These are phyloP conservation scores for Pitta sordida DNA, from an alignment of 2,113 vertebrate species.

Conservation along the genomic window DNA sequence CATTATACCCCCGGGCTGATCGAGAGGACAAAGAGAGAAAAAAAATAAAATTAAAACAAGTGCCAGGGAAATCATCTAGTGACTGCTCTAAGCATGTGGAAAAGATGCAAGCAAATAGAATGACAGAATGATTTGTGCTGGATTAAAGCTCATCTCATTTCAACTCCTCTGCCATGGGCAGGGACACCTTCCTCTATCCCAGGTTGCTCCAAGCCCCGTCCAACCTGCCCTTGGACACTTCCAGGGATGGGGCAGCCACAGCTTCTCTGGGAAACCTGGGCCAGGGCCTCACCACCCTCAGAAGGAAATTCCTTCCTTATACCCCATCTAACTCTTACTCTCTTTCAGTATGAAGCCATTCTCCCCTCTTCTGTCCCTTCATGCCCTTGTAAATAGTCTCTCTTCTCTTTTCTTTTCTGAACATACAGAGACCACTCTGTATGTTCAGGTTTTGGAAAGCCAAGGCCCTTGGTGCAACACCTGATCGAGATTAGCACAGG, in stretches of 20 bases:
- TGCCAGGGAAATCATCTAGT: neutral
- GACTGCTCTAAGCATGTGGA: neutral
- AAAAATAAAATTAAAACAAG: neutral
- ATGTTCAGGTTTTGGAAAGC: neutral
- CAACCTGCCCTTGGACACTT: fast-evolving
- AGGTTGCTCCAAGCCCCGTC: fast-evolving
- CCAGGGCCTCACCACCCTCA: neutral
- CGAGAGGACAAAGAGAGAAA: neutral
- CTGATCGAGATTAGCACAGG: neutral
- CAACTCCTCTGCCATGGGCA: neutral
- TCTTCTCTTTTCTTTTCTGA: neutral
- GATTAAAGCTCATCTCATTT: neutral
- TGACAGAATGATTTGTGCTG: neutral
- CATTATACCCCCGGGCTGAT: neutral
- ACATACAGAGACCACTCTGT: neutral
- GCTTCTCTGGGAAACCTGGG: neutral
- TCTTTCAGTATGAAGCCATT: neutral
- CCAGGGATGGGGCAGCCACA: neutral
- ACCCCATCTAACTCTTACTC: fast-evolving
- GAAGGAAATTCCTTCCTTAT: neutral
- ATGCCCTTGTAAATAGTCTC: neutral
- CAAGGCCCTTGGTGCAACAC: neutral
- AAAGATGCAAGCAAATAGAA: neutral
- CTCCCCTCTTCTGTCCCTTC: neutral
- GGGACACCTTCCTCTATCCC: neutral